Base-by-base conservation (phyloP, 2,888 invertebrate species). In the Neoscelio sp. region DNA sequence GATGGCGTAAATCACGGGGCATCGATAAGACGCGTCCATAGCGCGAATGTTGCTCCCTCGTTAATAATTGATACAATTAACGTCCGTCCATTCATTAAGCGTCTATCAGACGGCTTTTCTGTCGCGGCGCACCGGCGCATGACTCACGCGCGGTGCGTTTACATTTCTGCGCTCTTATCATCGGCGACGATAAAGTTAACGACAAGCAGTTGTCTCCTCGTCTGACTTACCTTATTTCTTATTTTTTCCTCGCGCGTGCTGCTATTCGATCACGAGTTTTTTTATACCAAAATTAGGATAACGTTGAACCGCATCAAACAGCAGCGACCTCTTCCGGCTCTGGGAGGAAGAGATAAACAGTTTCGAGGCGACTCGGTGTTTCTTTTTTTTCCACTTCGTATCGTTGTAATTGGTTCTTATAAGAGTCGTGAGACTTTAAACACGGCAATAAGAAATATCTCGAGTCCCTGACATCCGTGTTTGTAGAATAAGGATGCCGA, bases 51-150 rank as follows among this genome's bases (percentile, higher is more conserved):
- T 74, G 80, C 81, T 86, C 85, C 86, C 85, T 87, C 87, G 86
- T 87, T 88, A 87, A 89, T 88, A 87, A 88, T 88, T 88, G 87
- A 89, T 88, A 88, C 87, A 89, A 89, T 89, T 89, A 89, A 87
- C 85, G 84, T 82, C 80, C 85, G 84, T 82, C 80, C 86, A 87
- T 88, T 89, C 86, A 86, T 89, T 87, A 88, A 85, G 83, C 78
- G 73, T 76, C 82, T 75, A 82, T 84, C 62, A 64, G 38, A 65
- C 65, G 64, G 48, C 73, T 58, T 46, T 79, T 64, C 79, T 80
- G 65, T 64, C 64, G 48, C 71, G 28, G 48, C 28, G 48, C 42
- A 54, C 23, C 23, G 46, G 58, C 48, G 73, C 74, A 40, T 58
- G 64, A 74, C 68, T 74, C 70, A 64, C 56, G 77, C 26, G 56